phyloP scores from a whole-genome alignment of 2,113 vertebrate species.

The Apteryx mantelli region DNA sequence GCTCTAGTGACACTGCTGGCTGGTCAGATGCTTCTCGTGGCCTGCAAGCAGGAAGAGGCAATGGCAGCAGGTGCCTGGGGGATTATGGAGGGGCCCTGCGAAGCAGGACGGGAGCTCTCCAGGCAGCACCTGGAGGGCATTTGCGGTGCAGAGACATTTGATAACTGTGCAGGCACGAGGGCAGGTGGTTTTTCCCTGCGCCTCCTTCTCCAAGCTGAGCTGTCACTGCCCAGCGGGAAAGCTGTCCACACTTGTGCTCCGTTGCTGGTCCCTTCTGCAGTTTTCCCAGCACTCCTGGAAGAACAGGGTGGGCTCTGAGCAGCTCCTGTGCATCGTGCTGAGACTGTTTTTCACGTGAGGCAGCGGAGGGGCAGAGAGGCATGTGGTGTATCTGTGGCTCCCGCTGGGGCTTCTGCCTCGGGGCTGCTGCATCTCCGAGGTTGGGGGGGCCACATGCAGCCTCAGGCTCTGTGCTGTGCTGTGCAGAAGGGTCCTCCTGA shows the following conservation, averaged over 20 bases:
- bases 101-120: conserved; percentile 79
- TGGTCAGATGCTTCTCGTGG: background rate
- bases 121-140: conserved; percentile 76
- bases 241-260: conserved; percentile 83
- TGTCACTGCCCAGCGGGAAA: conserved; percentile 48
- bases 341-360: conserved; percentile 35
- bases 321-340: conserved; percentile 75
- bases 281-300: background rate
- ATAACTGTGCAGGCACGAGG: background rate
- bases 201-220: conserved; percentile 50
- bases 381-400: background rate
- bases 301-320: conserved; percentile 83
- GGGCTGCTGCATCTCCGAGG: background rate
- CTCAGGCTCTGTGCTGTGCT: conserved; percentile 88
- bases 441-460: conserved; percentile 60
- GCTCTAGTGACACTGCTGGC: background rate
- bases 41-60: background rate
- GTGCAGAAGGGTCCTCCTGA: conserved; percentile 87
- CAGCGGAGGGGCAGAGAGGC: conserved; percentile 34
- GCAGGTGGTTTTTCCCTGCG: conserved; percentile 79
- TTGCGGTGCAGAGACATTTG: background rate
- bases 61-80: background rate
- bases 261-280: conserved; percentile 19
- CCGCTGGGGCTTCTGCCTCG: no score
- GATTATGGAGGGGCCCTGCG: conserved; percentile 53